Conservation (phyloP, 2,113 vertebrate species). For the Butastur rufipennis region DNA sequence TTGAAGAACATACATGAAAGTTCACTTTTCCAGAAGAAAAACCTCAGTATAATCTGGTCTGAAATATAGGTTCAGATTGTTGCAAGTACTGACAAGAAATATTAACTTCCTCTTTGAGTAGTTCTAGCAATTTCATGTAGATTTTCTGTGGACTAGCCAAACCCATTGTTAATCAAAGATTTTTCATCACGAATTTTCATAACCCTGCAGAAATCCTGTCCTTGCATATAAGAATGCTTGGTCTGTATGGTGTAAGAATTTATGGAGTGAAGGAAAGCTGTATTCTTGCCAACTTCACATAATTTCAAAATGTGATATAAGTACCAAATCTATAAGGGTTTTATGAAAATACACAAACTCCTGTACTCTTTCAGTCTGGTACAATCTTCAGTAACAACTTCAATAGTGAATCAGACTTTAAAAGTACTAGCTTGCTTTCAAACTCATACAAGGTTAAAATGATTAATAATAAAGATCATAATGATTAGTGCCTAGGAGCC, state of each 20-base stretch:
- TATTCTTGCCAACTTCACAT: background rate
- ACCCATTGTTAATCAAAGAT: background rate
- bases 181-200: background rate
- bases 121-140: background rate
- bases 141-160: background rate
- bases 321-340: background rate
- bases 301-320: background rate
- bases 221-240: background rate
- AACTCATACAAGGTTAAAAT: background rate
- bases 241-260: background rate
- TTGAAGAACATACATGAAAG: background rate
- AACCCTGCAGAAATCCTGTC: background rate
- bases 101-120: background rate
- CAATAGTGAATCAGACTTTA: background rate
- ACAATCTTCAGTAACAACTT: background rate
- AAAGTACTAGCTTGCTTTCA: background rate
- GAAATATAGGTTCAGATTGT: background rate
- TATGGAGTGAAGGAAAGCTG: background rate
- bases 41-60: background rate
- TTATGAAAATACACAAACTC: background rate
- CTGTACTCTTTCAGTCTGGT: background rate
- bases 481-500: background rate
- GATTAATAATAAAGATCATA: background rate
- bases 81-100: background rate
- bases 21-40: background rate